Evolutionary conservation across 1,140 invertebrate species (phyloP).

Genomic region (Seison nebaliae): DNA sequence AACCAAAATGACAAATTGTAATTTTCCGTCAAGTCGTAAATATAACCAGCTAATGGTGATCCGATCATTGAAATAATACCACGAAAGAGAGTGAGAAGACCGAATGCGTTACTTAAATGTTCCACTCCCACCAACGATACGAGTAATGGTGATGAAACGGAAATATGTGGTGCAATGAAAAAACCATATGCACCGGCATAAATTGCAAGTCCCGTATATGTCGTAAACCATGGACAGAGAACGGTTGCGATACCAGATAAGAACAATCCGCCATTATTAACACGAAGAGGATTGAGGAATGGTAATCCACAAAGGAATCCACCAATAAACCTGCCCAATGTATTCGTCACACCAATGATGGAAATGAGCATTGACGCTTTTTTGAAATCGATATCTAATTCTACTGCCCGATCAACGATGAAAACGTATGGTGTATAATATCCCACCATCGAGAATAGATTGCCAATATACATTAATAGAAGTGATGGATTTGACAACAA

Average conservation of each 20-base stretch:
- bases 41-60: too few relatives aligned
- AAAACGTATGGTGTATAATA: constrained; percentile 70
- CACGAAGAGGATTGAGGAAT: constrained; percentile 32
- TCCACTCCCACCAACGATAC: constrained; percentile 73
- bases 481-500: constrained; percentile 58
- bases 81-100: constrained; percentile 64
- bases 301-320: constrained; percentile 35
- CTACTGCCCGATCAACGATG: constrained; percentile 33
- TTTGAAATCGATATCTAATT: constrained; percentile 33
- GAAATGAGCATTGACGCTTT: constrained; percentile 62
- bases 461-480: constrained; percentile 61
- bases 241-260: constrained; percentile 49
- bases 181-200: constrained; percentile 10
- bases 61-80: constrained; percentile 57
- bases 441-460: constrained; percentile 77
- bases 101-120: constrained; percentile 68
- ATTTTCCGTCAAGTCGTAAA: too few relatives aligned
- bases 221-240: constrained; percentile 40
- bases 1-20: too few relatives aligned
- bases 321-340: constrained; percentile 32
- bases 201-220: not conserved
- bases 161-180: constrained; percentile 34
- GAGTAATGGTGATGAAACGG: constrained; percentile 57
- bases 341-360: constrained; percentile 44
- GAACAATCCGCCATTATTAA: constrained; percentile 61